Conservation (phyloP, 2,113 vertebrate species). For the Hyperoodon ampullatus region DNA sequence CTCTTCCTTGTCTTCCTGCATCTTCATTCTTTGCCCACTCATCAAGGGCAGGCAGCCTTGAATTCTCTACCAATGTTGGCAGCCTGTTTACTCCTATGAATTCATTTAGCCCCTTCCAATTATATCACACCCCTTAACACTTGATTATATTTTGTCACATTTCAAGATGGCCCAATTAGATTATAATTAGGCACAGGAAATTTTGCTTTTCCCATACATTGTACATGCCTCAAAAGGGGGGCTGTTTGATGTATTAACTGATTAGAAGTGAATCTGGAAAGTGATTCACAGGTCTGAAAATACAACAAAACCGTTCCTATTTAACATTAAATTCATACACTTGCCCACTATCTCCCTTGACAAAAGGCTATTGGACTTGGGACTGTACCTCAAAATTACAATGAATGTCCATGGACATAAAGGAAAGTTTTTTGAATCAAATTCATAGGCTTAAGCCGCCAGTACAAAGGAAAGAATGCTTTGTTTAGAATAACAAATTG, state of each 20-base stretch:
- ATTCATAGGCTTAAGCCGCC: neutral
- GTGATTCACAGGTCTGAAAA: neutral
- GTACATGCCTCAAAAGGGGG: neutral
- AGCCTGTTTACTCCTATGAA: neutral
- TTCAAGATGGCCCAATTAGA: neutral
- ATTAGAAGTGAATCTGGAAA: neutral
- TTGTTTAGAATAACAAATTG: neutral
- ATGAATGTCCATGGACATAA: neutral
- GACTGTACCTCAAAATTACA: neutral
- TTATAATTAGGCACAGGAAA: neutral
- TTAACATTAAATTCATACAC: neutral
- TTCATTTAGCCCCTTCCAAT: neutral
- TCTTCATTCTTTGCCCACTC: neutral
- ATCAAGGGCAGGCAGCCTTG: neutral
- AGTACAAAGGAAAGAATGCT: neutral
- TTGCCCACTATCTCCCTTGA: neutral
- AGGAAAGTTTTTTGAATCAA: neutral
- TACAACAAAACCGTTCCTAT: neutral
- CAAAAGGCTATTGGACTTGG: neutral
- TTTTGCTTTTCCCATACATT: neutral
- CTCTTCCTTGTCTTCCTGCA: neutral
- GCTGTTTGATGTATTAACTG: neutral
- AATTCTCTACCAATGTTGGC: neutral
- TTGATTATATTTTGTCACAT: conserved; percentile 1
- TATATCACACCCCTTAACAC: neutral